phyloP scores from a whole-genome alignment of 2,888 invertebrate species.

The Lottia scabra region DNA sequence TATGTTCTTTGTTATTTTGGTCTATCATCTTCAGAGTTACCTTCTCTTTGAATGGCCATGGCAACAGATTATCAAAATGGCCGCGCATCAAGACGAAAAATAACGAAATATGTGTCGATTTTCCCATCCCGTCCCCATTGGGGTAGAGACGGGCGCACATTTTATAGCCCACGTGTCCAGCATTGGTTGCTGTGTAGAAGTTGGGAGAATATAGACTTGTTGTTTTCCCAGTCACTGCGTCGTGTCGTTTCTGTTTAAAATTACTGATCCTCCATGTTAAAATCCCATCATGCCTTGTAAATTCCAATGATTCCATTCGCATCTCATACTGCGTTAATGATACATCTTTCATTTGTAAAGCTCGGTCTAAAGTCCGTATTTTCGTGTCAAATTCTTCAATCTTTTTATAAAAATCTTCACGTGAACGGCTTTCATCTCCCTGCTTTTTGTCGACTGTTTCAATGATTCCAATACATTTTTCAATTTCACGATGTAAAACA shows the following conservation, averaged over 20 bases:
- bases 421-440: neutral
- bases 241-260: constrained; percentile 52
- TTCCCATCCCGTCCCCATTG: constrained; percentile 66
- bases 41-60: constrained; percentile 64
- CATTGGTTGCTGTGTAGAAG: constrained; percentile 53
- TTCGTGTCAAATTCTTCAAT: constrained; percentile 36
- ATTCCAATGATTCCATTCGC: constrained; percentile 50
- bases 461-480: constrained; percentile 46
- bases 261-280: constrained; percentile 65
- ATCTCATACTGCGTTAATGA: constrained; percentile 51
- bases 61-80: constrained; percentile 59
- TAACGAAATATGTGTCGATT: constrained; percentile 63
- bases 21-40: constrained; percentile 66
- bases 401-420: constrained; percentile 12
- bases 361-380: constrained; percentile 37
- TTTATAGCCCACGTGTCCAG: constrained; percentile 59
- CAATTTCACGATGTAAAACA: constrained; percentile 55
- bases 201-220: constrained; percentile 62
- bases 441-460: constrained; percentile 40
- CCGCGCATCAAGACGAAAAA: constrained; percentile 66
- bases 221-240: constrained; percentile 55
- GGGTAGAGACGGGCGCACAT: constrained; percentile 63
- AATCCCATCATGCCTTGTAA: constrained; percentile 60
- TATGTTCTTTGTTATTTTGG: constrained; percentile 60
- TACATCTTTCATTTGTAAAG: constrained; percentile 43